These are phyloP conservation scores for Sebastes ruberrimus DNA, from an alignment of 2,797 vertebrate genomes.

Conservation along the genomic window DNA sequence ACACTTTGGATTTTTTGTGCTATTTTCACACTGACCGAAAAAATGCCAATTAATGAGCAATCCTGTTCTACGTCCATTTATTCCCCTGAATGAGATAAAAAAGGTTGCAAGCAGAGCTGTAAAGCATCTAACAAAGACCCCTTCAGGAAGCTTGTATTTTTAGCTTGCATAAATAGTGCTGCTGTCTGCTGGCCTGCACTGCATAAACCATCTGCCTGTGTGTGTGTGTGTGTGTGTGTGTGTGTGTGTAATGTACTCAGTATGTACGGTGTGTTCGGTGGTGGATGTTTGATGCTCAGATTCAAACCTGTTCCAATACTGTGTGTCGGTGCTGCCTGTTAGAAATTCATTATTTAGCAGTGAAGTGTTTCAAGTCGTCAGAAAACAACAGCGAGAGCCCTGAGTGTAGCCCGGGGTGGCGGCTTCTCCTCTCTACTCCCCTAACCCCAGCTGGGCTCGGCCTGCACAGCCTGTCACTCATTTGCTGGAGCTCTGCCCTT, in stretches of 20 bases:
- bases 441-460: constrained; percentile 79
- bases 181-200: constrained; percentile 54
- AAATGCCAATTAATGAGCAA: not conserved
- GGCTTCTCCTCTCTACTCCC: constrained; percentile 75
- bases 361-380: constrained; percentile 86
- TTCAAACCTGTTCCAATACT: constrained; percentile 74
- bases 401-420: constrained; percentile 81
- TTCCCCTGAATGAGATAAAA: not conserved
- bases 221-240: not conserved
- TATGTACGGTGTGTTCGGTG: constrained; percentile 47
- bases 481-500: constrained; percentile 76
- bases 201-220: constrained; percentile 49
- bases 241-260: constrained; percentile 14
- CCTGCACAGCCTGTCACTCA: constrained; percentile 86
- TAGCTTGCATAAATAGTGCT: constrained; percentile 60
- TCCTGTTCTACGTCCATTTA: not conserved
- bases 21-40: not conserved
- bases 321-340: constrained; percentile 67
- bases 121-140: constrained; percentile 22
- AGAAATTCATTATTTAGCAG: constrained; percentile 88
- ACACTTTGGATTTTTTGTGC: not conserved
- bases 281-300: constrained; percentile 71
- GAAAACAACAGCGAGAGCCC: constrained; percentile 83
- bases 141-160: constrained; percentile 55
- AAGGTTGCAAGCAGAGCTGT: constrained; percentile 1